phyloP scores from a whole-genome alignment of 2,888 invertebrate genomes.

The Eumerus sabulonum region DNA sequence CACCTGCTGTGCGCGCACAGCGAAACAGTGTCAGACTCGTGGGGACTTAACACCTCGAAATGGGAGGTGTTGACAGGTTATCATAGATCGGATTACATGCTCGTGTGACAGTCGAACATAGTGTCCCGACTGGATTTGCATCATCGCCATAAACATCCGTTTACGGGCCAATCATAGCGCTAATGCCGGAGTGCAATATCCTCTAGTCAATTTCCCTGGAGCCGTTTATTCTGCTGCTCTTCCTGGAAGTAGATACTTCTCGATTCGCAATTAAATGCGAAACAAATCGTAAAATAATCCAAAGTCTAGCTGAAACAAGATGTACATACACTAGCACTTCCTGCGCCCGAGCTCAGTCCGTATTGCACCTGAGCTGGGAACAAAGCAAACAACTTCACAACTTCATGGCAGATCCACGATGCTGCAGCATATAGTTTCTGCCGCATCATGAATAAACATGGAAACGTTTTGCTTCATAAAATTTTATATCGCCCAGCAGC shows the following conservation, averaged over 20 bases:
- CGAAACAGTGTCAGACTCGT: constrained; percentile 34
- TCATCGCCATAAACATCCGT: constrained; percentile 30
- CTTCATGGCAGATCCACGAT: constrained; percentile 14
- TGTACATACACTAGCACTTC: constrained; percentile 25
- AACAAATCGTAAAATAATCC: constrained; percentile 56
- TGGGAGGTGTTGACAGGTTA: constrained; percentile 53
- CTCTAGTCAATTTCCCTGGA: neutral
- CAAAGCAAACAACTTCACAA: constrained; percentile 44
- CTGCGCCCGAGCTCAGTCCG: constrained; percentile 38
- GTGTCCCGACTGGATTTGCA: too few relatives aligned
- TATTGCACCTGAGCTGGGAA: constrained; percentile 53
- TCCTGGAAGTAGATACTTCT: constrained; percentile 11
- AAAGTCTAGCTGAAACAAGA: constrained; percentile 30
- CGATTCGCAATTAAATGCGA: constrained; percentile 52
- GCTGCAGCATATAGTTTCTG: constrained; percentile 40
- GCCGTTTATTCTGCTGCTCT: constrained; percentile 10
- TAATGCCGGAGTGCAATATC: constrained; percentile 17
- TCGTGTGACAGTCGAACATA: constrained; percentile 48
- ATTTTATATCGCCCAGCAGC: constrained; percentile 62
- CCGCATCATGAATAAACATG: constrained; percentile 62
- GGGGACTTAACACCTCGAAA: constrained; percentile 29
- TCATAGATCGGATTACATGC: constrained; percentile 63
- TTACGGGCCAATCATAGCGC: constrained; percentile 5
- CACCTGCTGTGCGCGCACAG: constrained; percentile 60
- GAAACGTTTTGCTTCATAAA: constrained; percentile 62